Percentiles rank a stretch among this genome's conserved stretches.
These are phyloP conservation scores for Carassius gibelio DNA, from an alignment of 2,113 vertebrate genomes.

Conservation along the genomic window DNA sequence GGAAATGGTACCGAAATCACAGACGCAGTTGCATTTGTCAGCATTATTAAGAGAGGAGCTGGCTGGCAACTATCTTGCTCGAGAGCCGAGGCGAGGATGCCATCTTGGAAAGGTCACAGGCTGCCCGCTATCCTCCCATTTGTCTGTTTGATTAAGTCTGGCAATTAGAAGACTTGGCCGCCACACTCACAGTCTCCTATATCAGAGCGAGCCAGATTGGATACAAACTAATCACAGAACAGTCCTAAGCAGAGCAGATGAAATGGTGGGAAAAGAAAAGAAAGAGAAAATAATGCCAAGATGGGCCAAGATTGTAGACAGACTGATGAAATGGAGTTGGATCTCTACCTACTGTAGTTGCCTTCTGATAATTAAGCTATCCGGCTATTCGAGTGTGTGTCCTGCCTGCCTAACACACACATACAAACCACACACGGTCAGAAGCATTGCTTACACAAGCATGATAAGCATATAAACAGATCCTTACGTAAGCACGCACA, in stretches of 20 bases:
- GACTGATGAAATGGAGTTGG: constrained; percentile 46
- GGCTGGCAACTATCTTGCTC: constrained; percentile 66
- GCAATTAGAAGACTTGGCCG: constrained; percentile 70
- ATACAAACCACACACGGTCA: not conserved
- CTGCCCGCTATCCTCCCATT: constrained; percentile 66
- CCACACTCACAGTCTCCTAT: constrained; percentile 50
- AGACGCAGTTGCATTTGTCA: constrained; percentile 52
- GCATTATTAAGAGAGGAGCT: constrained; percentile 61
- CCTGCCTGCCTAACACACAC: not conserved
- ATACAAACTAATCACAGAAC: constrained; percentile 72
- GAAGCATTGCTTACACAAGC: constrained; percentile 22
- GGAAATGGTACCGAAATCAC: constrained; percentile 48
- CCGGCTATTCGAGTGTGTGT: constrained; percentile 37
- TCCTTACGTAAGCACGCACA: constrained; percentile 47
- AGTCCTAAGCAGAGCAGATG: constrained; percentile 27
- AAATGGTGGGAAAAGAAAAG: constrained; percentile 28
- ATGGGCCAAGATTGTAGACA: constrained; percentile 46
- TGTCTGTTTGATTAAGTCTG: constrained; percentile 76
- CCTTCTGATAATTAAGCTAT: constrained; percentile 58
- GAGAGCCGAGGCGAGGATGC: constrained; percentile 52
- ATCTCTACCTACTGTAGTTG: constrained; percentile 24
- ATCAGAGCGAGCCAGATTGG: constrained; percentile 63
- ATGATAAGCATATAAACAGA: constrained; percentile 42
- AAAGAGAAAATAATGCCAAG: constrained; percentile 64
- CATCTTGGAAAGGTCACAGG: constrained; percentile 73